Percentiles rank a stretch among this genome's conserved stretches.
Evolutionary conservation across 2,888 invertebrate species (phyloP).

Genomic region (Gortyna flavago): DNA sequence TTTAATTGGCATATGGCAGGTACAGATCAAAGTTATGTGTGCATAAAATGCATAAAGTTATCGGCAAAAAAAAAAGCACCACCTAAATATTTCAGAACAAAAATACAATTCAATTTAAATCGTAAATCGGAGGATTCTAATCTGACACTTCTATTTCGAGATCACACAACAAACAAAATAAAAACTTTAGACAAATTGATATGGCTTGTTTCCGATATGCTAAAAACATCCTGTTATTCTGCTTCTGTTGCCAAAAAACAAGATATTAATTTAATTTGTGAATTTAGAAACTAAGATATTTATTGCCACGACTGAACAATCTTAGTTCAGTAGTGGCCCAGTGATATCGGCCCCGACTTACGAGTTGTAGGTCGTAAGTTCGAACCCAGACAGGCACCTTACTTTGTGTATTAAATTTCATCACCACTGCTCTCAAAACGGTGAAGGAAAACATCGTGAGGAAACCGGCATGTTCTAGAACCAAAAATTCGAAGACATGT

Average conservation of each 20-base stretch:
- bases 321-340: not conserved
- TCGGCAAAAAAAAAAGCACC: not conserved
- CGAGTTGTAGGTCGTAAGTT: not conserved
- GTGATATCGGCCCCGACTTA: not conserved
- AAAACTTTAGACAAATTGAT: constrained; percentile 8
- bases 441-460: no score
- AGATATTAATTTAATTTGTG: not conserved
- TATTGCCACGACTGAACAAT: not conserved
- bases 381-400: not conserved
- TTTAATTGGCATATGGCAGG: not conserved
- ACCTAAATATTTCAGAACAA: not conserved
- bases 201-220: not conserved
- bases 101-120: not conserved
- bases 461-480: no score
- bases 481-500: no score
- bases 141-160: not conserved
- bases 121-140: not conserved
- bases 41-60: not conserved
- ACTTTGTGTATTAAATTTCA: no score
- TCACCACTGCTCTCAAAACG: no score
- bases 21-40: not conserved
- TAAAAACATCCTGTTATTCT: not conserved
- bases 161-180: constrained; percentile 6
- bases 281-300: not conserved
- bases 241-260: not conserved